Base-by-base conservation (phyloP, 2,888 invertebrate species). In the Mantis religiosa region DNA sequence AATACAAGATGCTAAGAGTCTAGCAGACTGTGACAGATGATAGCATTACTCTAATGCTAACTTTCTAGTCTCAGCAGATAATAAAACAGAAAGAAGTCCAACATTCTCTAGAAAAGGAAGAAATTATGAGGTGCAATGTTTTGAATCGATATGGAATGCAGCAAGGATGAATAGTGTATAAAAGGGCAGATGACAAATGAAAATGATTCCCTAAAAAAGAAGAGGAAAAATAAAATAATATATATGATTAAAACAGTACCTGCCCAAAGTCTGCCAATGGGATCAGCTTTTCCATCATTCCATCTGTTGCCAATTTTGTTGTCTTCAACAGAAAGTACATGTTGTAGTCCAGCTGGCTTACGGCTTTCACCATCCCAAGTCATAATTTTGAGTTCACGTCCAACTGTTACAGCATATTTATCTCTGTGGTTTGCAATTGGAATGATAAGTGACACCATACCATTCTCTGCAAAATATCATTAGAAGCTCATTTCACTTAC, bases 181-280 rank as follows among this genome's bases (percentile, higher is more conserved):
- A 41, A 41, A 12, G 6, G 2, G 12, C 12, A 41, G 12, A 12
- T 41, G 41, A 12, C 41, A 41, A 41, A 12, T 1, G 1, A 34
- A 12, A 41, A 41, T 41, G 41, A 41, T 12, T 41, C 0, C 12
- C 9, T 2, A 41, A 0, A 41, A 12, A 41, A 41, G 41, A 12
- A 41, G 12, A 12, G 41, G 12, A 2, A 41, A 3, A 41, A 12
- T 28, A 84, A 84, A 28, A 9, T 28, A 85, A 87, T 54, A 14
- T 20, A 71, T 71, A 0, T 20, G 20, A 71, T 71, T 20, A 28
- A 41, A 28, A 92, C 28, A 94, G 93, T 93, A 93, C 97, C 97
- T 91, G 96, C 96, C 94, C 96, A 97, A 34, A 97, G 93, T 87
- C 97, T 93, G 4, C 97, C 97, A 25, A 93, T 92, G 25, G 96